A percentile compares a stretch with the other conserved stretches of the same genome.
Conservation (phyloP, 2,888 invertebrate genomes). For the Criorhina ranunculi region DNA sequence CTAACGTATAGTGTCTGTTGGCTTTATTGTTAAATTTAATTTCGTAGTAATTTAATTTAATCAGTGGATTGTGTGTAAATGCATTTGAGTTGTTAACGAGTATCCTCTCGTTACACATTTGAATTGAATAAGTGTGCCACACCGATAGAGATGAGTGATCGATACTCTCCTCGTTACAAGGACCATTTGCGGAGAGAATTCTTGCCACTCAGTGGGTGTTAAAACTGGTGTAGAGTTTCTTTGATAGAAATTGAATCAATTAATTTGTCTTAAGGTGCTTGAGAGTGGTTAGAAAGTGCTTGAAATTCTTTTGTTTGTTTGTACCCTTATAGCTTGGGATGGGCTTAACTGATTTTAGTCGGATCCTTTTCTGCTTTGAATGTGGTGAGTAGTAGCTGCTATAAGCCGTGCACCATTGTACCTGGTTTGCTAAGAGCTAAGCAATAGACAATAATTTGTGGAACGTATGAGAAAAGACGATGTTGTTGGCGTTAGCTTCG, state of each 20-base stretch:
- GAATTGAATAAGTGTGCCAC: conserved; percentile 36
- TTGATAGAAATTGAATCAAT: background rate
- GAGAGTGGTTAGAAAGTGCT: too few species aligned
- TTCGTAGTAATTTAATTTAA: conserved; percentile 62
- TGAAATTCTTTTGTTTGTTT: too few species aligned
- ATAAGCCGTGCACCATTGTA: too few species aligned
- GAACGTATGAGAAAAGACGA: too few species aligned
- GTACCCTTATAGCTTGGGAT: too few species aligned
- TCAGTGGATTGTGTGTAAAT: conserved; percentile 45
- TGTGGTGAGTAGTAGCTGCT: too few species aligned
- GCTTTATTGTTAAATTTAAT: conserved; percentile 60
- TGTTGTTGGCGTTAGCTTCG: too few species aligned
- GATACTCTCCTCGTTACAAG: conserved; percentile 13
- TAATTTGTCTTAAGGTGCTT: background rate
- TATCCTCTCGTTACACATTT: conserved; percentile 41
- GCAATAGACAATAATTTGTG: too few species aligned
- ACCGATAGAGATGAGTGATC: conserved; percentile 7
- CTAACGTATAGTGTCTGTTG: conserved; percentile 41
- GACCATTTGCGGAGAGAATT: background rate
- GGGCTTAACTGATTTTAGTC: too few species aligned
- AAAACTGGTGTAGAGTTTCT: conserved; percentile 4
- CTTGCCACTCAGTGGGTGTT: conserved; percentile 29
- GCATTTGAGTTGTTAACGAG: conserved; percentile 50
- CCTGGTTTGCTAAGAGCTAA: too few species aligned
- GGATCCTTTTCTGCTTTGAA: too few species aligned